Evolutionary conservation across 92 coral and sea anemone genomes (phyloP), one percentile per base, ranked within the genome.

Genomic region (Micromussa lordhowensis): DNA sequence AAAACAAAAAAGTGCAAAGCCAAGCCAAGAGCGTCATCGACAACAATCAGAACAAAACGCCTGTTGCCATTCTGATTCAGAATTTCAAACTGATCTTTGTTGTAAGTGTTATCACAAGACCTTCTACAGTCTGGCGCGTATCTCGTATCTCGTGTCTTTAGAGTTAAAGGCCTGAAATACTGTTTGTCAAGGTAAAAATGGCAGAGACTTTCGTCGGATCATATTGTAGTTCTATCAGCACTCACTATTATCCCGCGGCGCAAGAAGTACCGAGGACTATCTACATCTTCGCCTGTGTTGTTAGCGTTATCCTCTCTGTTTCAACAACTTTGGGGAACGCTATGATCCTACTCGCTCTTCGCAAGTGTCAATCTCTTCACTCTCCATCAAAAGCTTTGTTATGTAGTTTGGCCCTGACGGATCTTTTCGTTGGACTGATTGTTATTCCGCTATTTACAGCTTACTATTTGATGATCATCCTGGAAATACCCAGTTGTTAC

Each of bases 361-460:
- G 72, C 83, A 57, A 80, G 71, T 80, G 83, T 30, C 83, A 34
- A n/a, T 80, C 83, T 59, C 49, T 80, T 10, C 83, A 80, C 10
- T 16, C 71, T 19, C 83, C 83, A 61, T 73, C 78, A 6, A 73
- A 73, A 36, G 78, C 78, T 38, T 26, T 73, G 78, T 73, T 73
- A 18, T 73, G 30, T 38, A 73, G 53, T 36, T 73, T 73, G 71
- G 83, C 83, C 59, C 26, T 80, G 54, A 80, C 83, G 71, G 83
- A 80, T 59, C 83, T 80, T 58, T 73, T 73, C 78, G 78, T 73
- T 73, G 78, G 83, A 35, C 21, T 80, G 30, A 71, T 80, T 61
- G 83, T 59, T 32, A 72, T 80, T 59, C 83, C 83, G 9, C 31
- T 80, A 30, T 80, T 80, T 59, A 80, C 31, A 59, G 71, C 83